These are phyloP conservation scores for Todiramphus chloris DNA, from an alignment of 2,113 vertebrate species.

Conservation along the genomic window DNA sequence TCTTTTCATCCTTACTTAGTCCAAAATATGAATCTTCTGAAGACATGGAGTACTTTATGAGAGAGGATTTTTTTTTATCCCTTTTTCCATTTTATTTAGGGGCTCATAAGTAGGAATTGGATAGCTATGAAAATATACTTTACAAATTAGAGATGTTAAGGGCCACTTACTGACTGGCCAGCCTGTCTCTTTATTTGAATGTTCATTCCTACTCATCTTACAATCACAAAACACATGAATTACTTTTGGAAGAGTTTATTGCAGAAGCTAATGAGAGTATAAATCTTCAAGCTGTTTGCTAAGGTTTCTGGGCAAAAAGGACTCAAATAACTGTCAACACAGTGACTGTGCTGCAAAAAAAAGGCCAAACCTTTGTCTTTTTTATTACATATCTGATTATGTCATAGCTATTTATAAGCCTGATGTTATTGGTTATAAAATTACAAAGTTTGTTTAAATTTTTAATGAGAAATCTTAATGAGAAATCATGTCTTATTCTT, in stretches of 20 bases:
- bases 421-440: not conserved
- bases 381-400: conserved; percentile 18
- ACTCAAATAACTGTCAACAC: not conserved
- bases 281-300: conserved; percentile 58
- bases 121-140: not conserved
- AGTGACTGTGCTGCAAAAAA: not conserved
- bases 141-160: not conserved
- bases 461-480: not conserved
- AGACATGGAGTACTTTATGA: not conserved
- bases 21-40: not conserved
- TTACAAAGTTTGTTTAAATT: not conserved
- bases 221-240: conserved; percentile 26
- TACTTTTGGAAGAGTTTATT: conserved; percentile 64
- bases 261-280: conserved; percentile 57
- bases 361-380: conserved; percentile 52
- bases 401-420: not conserved
- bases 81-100: not conserved
- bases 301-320: not conserved
- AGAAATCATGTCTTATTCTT: conserved; percentile 30
- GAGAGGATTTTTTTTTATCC: accelerated
- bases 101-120: not conserved
- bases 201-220: conserved; percentile 35
- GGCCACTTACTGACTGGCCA: not conserved
- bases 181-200: conserved; percentile 33
- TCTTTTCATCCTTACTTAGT: not conserved